phyloP scores from a whole-genome alignment of 2,113 vertebrate species.

The Bettongia penicillata region DNA sequence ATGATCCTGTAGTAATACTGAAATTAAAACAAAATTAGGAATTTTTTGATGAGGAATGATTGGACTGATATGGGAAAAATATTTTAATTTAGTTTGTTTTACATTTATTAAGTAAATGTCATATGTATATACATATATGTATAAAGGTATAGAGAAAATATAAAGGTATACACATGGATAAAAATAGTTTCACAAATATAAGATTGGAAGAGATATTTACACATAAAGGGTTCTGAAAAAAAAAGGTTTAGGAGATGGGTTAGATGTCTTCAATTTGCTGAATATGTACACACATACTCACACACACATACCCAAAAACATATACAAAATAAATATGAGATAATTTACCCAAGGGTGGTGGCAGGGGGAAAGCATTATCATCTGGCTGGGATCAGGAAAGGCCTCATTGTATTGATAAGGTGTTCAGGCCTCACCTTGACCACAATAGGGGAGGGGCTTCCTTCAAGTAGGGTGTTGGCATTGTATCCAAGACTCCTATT shows the following conservation, averaged over 20 bases:
- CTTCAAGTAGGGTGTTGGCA: too few species aligned
- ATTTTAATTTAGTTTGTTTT: background rate
- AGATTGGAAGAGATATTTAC: background rate
- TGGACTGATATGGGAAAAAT: background rate
- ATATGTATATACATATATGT: background rate
- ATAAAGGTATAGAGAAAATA: background rate
- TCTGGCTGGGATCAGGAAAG: background rate
- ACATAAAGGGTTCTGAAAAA: background rate
- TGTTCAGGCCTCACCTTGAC: background rate
- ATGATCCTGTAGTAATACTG: background rate
- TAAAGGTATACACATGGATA: background rate
- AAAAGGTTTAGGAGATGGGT: background rate
- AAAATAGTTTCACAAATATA: background rate
- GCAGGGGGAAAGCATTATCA: background rate
- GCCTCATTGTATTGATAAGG: background rate
- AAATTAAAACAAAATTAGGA: background rate
- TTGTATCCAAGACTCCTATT: too few species aligned
- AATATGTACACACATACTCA: too few species aligned
- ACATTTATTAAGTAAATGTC: background rate
- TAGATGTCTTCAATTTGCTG: background rate
- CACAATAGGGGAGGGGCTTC: too few species aligned
- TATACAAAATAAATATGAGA: background rate
- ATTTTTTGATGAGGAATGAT: background rate
- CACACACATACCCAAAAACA: background rate
- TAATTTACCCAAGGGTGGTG: too few species aligned